Base-by-base conservation (phyloP, 2,797 vertebrate genomes). In the Hoplostethus mediterraneus region DNA sequence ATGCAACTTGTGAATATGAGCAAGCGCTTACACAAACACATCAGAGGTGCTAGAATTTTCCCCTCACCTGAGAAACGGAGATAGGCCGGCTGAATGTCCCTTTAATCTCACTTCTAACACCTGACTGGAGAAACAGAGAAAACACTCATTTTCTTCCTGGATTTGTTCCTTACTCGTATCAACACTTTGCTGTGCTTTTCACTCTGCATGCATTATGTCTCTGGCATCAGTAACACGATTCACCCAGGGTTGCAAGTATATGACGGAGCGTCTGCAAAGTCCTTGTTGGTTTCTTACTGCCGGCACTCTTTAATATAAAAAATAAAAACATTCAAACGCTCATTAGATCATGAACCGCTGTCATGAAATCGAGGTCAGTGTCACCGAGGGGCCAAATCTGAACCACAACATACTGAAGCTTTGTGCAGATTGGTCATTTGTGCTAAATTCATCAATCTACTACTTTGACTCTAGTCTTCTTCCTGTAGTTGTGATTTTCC, bases 351-450 rank as follows among this genome's bases (percentile, higher is more conserved):
- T 33, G 59, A 73, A 60, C 2, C 4, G 14, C 13, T 56, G 36
- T 77, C 53, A 17, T n/a, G 57, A 2, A 67, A 60, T 58, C 63
- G 58, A 65, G 61, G 60, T 62, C 74, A 71, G 25, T 44, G 57
- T 9, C 56, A 16, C 30, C 12, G 17, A 51, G 28, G 17, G 17
- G 54, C 47, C 5, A 33, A 31, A 31, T 63, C 30, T 59, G 69
- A 67, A 52, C 30, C 36, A 44, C 55, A 55, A 38, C 9, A 5
- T 38, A n/a, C 4, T 30, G 59, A 48, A 17, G 61, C 44, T 38
- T 48, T 52, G 52, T 11, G 40, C 68, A 65, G 64, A 60, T 33
- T 59, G n/a, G 53, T 14, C 36, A 4, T 25, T 55, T 58, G 5
- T 5, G 33, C 33, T 36, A 8, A 36, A 8, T 36, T 36, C 33